Evolutionary conservation across 2,888 invertebrate species (phyloP).

Genomic region (Polyploca ridens): DNA sequence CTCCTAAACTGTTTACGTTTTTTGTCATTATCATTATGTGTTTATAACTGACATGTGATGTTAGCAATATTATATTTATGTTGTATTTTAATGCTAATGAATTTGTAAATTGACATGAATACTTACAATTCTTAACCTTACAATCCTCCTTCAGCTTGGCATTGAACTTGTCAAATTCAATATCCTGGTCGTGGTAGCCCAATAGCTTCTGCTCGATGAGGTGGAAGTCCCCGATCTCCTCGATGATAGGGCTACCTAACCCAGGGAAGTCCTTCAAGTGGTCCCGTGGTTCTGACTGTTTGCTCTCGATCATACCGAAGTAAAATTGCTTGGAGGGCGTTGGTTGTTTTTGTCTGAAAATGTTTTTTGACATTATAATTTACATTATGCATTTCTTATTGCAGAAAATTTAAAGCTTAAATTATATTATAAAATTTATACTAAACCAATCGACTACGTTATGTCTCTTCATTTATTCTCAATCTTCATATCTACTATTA

Average conservation of each 20-base stretch:
- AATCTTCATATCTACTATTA: background rate
- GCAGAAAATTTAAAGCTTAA: too few species aligned
- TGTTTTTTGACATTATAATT: background rate
- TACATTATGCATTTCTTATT: too few species aligned
- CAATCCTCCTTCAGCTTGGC: conserved; percentile 68
- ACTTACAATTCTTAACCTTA: conserved; percentile 70
- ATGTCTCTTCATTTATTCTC: too few species aligned
- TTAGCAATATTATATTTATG: too few species aligned
- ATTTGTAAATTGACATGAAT: background rate
- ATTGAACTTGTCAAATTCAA: conserved; percentile 73
- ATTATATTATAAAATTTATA: too few species aligned
- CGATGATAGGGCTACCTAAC: conserved; percentile 75
- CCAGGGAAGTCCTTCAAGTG: conserved; percentile 77
- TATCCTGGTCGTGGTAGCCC: conserved; percentile 73
- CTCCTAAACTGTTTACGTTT: too few species aligned
- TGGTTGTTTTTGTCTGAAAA: conserved; percentile 58
- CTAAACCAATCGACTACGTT: too few species aligned
- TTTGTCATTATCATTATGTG: too few species aligned
- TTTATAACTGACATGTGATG: background rate
- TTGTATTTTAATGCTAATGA: too few species aligned
- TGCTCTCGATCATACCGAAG: conserved; percentile 90
- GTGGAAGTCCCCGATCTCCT: conserved; percentile 75
- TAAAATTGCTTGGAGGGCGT: conserved; percentile 86
- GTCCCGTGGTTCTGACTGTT: conserved; percentile 61
- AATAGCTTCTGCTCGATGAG: conserved; percentile 75